A percentile compares a stretch with the other conserved stretches of the same genome.
Evolutionary conservation across 2,888 invertebrate genomes (phyloP).

Genomic region (Drosophila glabriapex): DNA sequence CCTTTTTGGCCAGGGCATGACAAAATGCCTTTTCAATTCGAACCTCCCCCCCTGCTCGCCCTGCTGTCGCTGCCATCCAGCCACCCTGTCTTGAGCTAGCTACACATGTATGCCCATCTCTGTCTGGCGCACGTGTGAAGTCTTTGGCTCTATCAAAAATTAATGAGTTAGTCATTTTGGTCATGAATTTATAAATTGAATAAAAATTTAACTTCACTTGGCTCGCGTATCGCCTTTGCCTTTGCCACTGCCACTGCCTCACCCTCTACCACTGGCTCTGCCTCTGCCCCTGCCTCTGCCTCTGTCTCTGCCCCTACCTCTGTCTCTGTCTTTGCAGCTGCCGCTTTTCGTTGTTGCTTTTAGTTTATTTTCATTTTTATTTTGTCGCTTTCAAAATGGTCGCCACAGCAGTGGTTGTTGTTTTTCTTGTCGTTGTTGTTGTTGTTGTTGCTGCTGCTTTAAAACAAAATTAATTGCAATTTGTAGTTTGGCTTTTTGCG

Average conservation of each 20-base stretch:
- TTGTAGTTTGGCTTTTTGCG: constrained; percentile 52
- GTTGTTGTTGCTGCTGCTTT: constrained; percentile 36
- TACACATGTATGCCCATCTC: constrained; percentile 21
- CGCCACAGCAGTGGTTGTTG: constrained; percentile 30
- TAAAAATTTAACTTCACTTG: constrained; percentile 74
- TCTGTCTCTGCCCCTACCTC: constrained; percentile 3
- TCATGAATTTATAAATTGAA: constrained; percentile 80
- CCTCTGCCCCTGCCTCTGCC: not conserved
- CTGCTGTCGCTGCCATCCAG: not conserved
- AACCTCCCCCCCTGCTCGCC: not conserved
- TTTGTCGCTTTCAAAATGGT: constrained; percentile 72
- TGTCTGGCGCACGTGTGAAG: constrained; percentile 17
- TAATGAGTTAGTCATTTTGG: constrained; percentile 79
- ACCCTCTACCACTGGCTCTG: not conserved
- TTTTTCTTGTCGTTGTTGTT: constrained; percentile 15
- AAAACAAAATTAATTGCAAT: constrained; percentile 74
- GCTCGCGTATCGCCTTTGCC: constrained; percentile 25
- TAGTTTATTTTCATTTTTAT: constrained; percentile 23
- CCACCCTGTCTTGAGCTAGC: constrained; percentile 10
- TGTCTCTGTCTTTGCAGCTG: constrained; percentile 62
- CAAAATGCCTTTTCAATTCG: constrained; percentile 58
- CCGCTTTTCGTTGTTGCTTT: constrained; percentile 51
- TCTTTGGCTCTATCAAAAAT: constrained; percentile 70
- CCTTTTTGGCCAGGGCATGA: constrained; percentile 36
- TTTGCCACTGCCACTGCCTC: constrained; percentile 61